Evolutionary conservation across 2,113 vertebrate species (phyloP).

Genomic region (Jacana jacana): DNA sequence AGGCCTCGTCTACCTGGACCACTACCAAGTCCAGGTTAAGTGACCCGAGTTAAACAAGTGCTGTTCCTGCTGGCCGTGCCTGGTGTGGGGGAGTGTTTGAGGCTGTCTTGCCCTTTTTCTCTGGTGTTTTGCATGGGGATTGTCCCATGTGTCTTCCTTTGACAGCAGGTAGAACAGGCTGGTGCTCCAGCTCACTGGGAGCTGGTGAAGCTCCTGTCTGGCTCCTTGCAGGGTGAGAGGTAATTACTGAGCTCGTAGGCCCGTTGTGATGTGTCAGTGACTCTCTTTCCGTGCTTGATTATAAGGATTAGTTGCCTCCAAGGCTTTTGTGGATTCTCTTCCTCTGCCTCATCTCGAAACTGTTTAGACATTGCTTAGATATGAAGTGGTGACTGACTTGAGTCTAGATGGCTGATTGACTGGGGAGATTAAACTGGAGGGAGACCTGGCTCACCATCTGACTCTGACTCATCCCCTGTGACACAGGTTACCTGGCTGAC

Average conservation of each 20-base stretch:
- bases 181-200: neutral
- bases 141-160: neutral
- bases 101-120: neutral
- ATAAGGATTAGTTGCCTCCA: neutral
- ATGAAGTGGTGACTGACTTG: neutral
- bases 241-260: neutral
- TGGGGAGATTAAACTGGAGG: neutral
- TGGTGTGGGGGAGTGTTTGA: neutral
- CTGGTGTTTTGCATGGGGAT: neutral
- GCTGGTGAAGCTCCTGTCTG: neutral
- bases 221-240: neutral
- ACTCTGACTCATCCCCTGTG: conserved; percentile 21
- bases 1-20: no score
- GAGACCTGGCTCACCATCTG: neutral
- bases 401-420: conserved; percentile 52
- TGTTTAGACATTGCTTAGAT: conserved; percentile 13
- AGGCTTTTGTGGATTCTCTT: conserved; percentile 50
- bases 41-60: neutral
- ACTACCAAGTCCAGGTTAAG: neutral
- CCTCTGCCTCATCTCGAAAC: conserved; percentile 45
- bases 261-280: neutral
- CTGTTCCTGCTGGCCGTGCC: rapidly evolving
- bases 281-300: conserved; percentile 20
- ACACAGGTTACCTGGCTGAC: conserved; percentile 66
- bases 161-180: conserved; percentile 32